Base-by-base conservation (phyloP, 1,140 invertebrate genomes). In the Lineus longissimus region DNA sequence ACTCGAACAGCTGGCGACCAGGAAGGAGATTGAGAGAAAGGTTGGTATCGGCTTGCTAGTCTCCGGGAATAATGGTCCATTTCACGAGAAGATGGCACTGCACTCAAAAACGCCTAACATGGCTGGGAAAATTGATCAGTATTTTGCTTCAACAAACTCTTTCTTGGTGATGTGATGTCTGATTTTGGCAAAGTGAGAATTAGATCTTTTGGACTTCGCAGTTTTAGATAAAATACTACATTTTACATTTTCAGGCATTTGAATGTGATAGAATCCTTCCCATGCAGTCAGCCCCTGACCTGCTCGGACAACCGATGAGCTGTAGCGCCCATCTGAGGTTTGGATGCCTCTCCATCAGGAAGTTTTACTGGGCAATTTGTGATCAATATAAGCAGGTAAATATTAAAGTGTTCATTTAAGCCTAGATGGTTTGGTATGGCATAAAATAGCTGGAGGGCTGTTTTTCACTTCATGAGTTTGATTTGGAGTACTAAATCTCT, bases 201-300 rank as follows among this genome's bases (percentile, higher is more conserved):
- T n/a, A n/a, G n/a, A n/a, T n/a, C n/a, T n/a, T n/a, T n/a, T n/a
- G n/a, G n/a, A n/a, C n/a, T n/a, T n/a, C n/a, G n/a, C n/a, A n/a
- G n/a, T n/a, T n/a, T n/a, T n/a, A n/a, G n/a, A n/a, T n/a, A n/a
- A n/a, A n/a, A n/a, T n/a, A n/a, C n/a, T n/a, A n/a, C n/a, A n/a
- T n/a, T n/a, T 15, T 36, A 4, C 2, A 36, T 45, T 68, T 68
- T 43, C 68, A 76, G 71, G 72, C 74, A 11, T 78, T 70, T 70
- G 72, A 57, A 27, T 81, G 81, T 59, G 86, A 86, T 2, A 85
- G 79, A 7, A 86, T 86, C 67, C 74, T 89, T 67, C 88, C 89
- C 1, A 90, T 89, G 61, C 88, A 89, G 74, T 84, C 85, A 1
- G 83, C 83, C 67, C 89, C 89, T 0, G 88, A 90, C 67, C 81